Evolutionary conservation across 2,888 invertebrate genomes (phyloP), one percentile per base, ranked within the genome.

Genomic region (Congeria kusceri): DNA sequence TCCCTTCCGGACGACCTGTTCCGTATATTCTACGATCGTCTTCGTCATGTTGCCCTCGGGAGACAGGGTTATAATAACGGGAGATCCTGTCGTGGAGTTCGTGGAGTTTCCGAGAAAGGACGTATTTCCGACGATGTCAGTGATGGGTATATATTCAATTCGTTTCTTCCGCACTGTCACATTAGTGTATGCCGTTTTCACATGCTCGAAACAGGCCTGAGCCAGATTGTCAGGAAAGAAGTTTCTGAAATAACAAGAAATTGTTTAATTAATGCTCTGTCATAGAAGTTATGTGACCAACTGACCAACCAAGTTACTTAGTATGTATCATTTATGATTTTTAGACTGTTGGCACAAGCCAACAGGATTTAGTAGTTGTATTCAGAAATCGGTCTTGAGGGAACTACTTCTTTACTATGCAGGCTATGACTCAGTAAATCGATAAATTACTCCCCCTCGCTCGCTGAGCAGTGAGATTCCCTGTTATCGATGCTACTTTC

Each of bases 161-260:
- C 75, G 57, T 44, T 81, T 87, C 46, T 58, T 77, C 44, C 67
- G 79, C 25, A 78, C 79, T 13, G 53, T 74, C 9, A 74, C 80
- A 39, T 83, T 80, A 0, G 75, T 61, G 86, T 95, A 95, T 13
- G 93, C 92, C 2, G 95, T 95, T 86, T 94, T 94, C 25, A 94
- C 94, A 90, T 95, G 95, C 84, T 95, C 94, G 88, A 95, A 95
- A 84, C 95, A 95, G 7, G 95, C 95, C 89, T 95, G 95, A 32
- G 95, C 93, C 83, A 95, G 91, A 88, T 95, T 95, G 84, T 95
- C 95, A 7, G 95, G 95, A 83, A 95, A 94, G 94, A 95, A 94
- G 83, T 95, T 95, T 89, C 95, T 95, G 87, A 29, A 77, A 75
- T 49, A 32, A 32, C 32, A 32, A 32, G 32, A 32, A 4, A 32